phyloP scores from a whole-genome alignment of 2,113 vertebrate species.

The Hirundichthys speculiger region DNA sequence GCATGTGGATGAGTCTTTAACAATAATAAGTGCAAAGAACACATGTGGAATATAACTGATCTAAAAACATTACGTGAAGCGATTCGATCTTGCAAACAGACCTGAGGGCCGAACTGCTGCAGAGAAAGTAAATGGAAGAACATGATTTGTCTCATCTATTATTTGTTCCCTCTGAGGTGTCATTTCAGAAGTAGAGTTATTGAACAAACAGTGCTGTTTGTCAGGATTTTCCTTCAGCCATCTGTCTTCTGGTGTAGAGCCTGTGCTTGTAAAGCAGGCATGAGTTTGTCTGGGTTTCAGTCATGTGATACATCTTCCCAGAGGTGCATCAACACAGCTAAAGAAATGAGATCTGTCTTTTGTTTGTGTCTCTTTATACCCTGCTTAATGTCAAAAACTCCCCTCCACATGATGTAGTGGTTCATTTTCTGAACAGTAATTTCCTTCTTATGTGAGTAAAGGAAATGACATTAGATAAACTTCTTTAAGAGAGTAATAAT shows the following conservation, averaged over 20 bases:
- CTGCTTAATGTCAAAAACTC: slow-evolving; percentile 9
- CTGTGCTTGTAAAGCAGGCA: slow-evolving; percentile 40
- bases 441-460: slow-evolving; percentile 18
- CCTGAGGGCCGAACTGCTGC: background rate
- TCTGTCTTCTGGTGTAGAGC: slow-evolving; percentile 26
- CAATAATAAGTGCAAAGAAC: too few species aligned
- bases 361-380: slow-evolving; percentile 3
- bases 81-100: background rate
- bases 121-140: background rate
- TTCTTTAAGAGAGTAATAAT: slow-evolving; percentile 23
- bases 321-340: slow-evolving; percentile 7
- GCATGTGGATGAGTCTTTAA: background rate
- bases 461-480: slow-evolving; percentile 39
- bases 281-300: slow-evolving; percentile 48
- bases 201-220: slow-evolving; percentile 34
- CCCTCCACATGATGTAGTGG: background rate
- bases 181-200: slow-evolving; percentile 40
- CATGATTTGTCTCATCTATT: background rate
- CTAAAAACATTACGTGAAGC: too few species aligned
- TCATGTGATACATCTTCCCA: slow-evolving; percentile 17
- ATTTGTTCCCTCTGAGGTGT: slow-evolving; percentile 12
- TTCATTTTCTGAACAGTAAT: slow-evolving; percentile 17
- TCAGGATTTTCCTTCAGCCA: slow-evolving; percentile 32
- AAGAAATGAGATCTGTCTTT: background rate
- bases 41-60: background rate